A percentile compares a stretch with the other conserved stretches of the same genome.
phyloP scores from a whole-genome alignment of 2,888 invertebrate genomes.

The Nemotelus nigrinus region DNA sequence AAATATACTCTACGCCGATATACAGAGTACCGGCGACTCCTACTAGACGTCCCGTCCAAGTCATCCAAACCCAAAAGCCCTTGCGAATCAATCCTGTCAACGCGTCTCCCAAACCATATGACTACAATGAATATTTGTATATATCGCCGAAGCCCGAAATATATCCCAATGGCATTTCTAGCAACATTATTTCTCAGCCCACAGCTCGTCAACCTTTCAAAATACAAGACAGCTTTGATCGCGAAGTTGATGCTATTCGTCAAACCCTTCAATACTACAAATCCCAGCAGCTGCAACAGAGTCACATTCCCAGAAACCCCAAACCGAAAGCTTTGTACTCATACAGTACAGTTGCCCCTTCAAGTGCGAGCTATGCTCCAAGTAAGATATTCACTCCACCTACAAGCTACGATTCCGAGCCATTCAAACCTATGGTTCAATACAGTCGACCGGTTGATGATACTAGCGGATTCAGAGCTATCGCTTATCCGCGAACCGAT shows the following conservation, averaged over 20 bases:
- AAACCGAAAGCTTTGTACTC: conserved; percentile 73
- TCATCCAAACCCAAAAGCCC: conserved; percentile 7
- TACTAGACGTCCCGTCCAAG: not conserved
- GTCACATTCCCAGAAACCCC: conserved; percentile 59
- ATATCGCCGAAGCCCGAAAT: conserved; percentile 69
- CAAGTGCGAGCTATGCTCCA: conserved; percentile 58
- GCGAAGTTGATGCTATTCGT: conserved; percentile 74
- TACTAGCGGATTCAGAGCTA: conserved; percentile 61
- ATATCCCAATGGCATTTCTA: conserved; percentile 57
- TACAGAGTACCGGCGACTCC: not conserved
- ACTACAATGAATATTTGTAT: conserved; percentile 58
- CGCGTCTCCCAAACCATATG: conserved; percentile 44
- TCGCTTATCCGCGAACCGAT: conserved; percentile 67
- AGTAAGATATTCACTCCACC: conserved; percentile 54
- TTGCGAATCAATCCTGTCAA: conserved; percentile 37
- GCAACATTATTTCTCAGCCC: conserved; percentile 39
- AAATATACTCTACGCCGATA: conserved; percentile 20
- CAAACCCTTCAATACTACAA: conserved; percentile 73
- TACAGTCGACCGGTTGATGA: conserved; percentile 63
- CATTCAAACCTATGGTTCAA: conserved; percentile 73
- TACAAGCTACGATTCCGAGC: conserved; percentile 68
- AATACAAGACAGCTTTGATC: conserved; percentile 68
- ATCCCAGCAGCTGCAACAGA: conserved; percentile 67
- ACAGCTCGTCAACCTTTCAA: conserved; percentile 43
- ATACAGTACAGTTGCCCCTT: conserved; percentile 67